These are phyloP conservation scores for Rhabditophanes sp. DNA, from an alignment of 2,888 invertebrate genomes.

Conservation along the genomic window DNA sequence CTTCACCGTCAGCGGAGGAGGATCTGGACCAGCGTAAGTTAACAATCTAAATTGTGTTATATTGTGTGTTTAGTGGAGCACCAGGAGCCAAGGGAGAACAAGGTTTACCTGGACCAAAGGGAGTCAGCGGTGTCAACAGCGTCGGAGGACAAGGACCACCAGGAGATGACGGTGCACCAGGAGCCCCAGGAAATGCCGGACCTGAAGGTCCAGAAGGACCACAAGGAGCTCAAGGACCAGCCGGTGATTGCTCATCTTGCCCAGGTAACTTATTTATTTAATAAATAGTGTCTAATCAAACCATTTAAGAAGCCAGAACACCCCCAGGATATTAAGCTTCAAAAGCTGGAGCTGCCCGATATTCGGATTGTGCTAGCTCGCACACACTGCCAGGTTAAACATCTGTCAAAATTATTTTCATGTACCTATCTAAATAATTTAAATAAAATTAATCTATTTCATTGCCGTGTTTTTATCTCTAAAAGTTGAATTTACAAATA, in stretches of 20 bases:
- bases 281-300: conserved; percentile 6
- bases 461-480: too few relatives aligned
- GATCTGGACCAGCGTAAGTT: background rate
- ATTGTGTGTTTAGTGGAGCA: too few relatives aligned
- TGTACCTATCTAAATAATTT: too few relatives aligned
- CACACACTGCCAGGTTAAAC: too few relatives aligned
- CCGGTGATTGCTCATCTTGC: conserved; percentile 16
- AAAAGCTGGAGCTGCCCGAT: too few relatives aligned
- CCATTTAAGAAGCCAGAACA: conserved; percentile 21
- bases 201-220: conserved; percentile 22
- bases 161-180: conserved; percentile 18
- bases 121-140: conserved; percentile 28
- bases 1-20: background rate
- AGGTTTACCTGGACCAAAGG: conserved; percentile 21
- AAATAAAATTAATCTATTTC: too few relatives aligned
- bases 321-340: conserved; percentile 29
- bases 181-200: conserved; percentile 21
- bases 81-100: background rate
- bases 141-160: conserved; percentile 16
- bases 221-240: conserved; percentile 24
- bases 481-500: too few relatives aligned
- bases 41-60: background rate
- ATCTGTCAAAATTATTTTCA: too few relatives aligned
- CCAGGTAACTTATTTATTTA: conserved; percentile 9
- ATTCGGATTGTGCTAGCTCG: too few relatives aligned